These are phyloP conservation scores for Lithobates sylvaticus DNA, from an alignment of 2,797 vertebrate species.

Conservation along the genomic window DNA sequence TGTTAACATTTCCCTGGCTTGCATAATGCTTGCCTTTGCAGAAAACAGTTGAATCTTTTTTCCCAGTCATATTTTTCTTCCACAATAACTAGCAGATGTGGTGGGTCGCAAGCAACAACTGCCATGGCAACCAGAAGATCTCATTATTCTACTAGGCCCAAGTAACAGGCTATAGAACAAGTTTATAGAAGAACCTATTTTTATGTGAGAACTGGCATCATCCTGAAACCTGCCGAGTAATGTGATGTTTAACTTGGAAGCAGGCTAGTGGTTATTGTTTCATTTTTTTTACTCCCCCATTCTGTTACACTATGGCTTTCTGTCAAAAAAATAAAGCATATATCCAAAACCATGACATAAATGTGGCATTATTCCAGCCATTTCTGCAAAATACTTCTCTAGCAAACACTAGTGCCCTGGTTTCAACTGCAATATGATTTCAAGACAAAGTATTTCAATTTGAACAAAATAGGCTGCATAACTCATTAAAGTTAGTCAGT, in stretches of 20 bases:
- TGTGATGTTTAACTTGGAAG: constrained; percentile 79
- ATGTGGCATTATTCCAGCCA: constrained; percentile 43
- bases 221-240: constrained; percentile 63
- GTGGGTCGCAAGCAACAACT: constrained; percentile 86
- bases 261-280: constrained; percentile 71
- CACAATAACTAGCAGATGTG: constrained; percentile 98
- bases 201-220: constrained; percentile 73
- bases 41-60: constrained; percentile 91
- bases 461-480: not conserved
- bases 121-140: constrained; percentile 78
- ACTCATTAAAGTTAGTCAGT: not conserved
- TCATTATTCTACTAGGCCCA: constrained; percentile 77
- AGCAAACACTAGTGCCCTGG: constrained; percentile 28
- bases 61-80: constrained; percentile 88
- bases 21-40: constrained; percentile 91
- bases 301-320: constrained; percentile 59
- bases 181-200: constrained; percentile 67
- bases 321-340: constrained; percentile 53
- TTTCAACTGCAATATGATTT: constrained; percentile 26
- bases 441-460: not conserved
- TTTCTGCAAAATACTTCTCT: constrained; percentile 27
- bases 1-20: constrained; percentile 77
- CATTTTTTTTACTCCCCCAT: constrained; percentile 54
- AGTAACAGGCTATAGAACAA: constrained; percentile 70
- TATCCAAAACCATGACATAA: constrained; percentile 54